These are phyloP conservation scores for Fopius arisanus DNA, from an alignment of 1,140 invertebrate genomes.

Conservation along the genomic window DNA sequence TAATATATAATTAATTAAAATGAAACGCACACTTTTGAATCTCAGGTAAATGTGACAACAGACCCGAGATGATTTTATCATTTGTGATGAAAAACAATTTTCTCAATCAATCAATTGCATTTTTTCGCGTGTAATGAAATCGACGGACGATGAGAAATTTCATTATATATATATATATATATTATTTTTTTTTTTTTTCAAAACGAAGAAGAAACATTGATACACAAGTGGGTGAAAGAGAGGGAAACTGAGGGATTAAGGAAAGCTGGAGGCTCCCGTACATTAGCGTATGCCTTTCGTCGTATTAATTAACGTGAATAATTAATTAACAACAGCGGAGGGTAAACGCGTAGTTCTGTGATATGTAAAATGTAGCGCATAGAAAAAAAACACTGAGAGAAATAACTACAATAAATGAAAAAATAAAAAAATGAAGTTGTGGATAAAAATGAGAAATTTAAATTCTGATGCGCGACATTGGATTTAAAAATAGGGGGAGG, in stretches of 20 bases:
- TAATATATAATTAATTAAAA: conserved; percentile 13
- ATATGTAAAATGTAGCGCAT: conserved; percentile 66
- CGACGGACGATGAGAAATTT: conserved; percentile 22
- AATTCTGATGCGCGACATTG: conserved; percentile 55
- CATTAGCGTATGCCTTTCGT: conserved; percentile 59
- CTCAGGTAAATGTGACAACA: not conserved
- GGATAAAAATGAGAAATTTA: conserved; percentile 40
- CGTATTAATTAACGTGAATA: conserved; percentile 28
- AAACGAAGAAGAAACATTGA: not conserved
- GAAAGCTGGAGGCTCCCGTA: conserved; percentile 57
- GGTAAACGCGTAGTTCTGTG: conserved; percentile 64
- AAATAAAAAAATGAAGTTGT: not conserved
- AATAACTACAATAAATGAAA: conserved; percentile 8
- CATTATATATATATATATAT: not conserved
- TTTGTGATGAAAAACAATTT: not conserved
- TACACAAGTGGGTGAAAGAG: conserved; percentile 7
- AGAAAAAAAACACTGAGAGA: conserved; percentile 36
- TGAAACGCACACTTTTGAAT: conserved; percentile 12
- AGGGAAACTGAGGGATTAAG: conserved; percentile 34
- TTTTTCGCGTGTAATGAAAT: not conserved
- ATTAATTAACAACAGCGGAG: conserved; percentile 41
- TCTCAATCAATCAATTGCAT: not conserved
- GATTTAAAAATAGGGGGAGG: conserved; percentile 40
- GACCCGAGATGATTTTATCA: not conserved
- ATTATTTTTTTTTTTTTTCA: conserved; percentile 5